These are phyloP conservation scores for Notolepis coatsorum DNA, from an alignment of 2,797 vertebrate species.

Conservation along the genomic window DNA sequence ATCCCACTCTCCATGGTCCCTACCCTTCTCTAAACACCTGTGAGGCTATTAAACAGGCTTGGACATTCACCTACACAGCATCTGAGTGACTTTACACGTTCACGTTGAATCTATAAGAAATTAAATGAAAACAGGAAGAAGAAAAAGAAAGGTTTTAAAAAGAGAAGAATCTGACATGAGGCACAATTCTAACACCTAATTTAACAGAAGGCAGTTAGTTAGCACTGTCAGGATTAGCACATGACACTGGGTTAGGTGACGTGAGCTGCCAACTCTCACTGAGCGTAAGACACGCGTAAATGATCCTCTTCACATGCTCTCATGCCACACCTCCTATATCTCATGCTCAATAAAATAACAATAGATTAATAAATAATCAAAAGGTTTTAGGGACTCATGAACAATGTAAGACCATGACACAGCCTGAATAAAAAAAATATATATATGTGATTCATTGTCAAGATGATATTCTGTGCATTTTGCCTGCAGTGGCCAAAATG, in stretches of 20 bases:
- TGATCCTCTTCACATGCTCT: too few relatives aligned
- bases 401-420: too few relatives aligned
- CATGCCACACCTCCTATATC: too few relatives aligned
- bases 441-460: too few relatives aligned
- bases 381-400: too few relatives aligned
- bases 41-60: background rate
- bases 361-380: too few relatives aligned
- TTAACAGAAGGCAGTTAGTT: constrained; percentile 19
- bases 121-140: background rate
- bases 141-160: too few relatives aligned
- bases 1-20: constrained; percentile 49
- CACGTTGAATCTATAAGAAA: background rate
- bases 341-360: too few relatives aligned
- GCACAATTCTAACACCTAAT: constrained; percentile 1
- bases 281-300: too few relatives aligned
- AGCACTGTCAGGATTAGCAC: constrained; percentile 27
- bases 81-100: background rate
- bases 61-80: background rate
- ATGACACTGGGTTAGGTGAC: constrained; percentile 2
- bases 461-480: too few relatives aligned
- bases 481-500: too few relatives aligned
- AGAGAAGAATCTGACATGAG: background rate
- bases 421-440: too few relatives aligned
- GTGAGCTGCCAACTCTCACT: background rate
- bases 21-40: constrained; percentile 63